Conservation (phyloP, 2,888 invertebrate genomes). For the Cyaniris semiargus region DNA sequence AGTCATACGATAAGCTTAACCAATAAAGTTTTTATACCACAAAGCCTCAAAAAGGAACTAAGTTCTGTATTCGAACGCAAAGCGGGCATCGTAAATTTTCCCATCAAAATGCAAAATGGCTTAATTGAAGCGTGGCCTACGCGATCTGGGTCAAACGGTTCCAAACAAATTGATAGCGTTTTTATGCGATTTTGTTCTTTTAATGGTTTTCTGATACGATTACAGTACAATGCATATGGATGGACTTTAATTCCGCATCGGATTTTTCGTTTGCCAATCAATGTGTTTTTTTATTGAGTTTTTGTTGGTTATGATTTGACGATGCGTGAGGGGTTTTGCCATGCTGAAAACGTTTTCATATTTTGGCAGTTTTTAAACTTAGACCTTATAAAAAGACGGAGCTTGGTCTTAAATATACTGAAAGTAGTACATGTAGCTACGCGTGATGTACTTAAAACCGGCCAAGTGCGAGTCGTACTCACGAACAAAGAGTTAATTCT, state of each 20-base stretch:
- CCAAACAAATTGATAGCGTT: slow-evolving; percentile 73
- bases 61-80: slow-evolving; percentile 62
- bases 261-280: slow-evolving; percentile 1
- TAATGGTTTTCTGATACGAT: slow-evolving; percentile 38
- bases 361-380: neutral
- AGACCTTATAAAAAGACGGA: too few species aligned
- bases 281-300: slow-evolving; percentile 16
- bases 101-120: slow-evolving; percentile 80
- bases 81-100: slow-evolving; percentile 73
- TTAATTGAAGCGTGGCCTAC: slow-evolving; percentile 77
- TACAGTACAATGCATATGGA: slow-evolving; percentile 30
- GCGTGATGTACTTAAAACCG: too few species aligned
- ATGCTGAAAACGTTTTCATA: neutral
- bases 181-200: slow-evolving; percentile 61
- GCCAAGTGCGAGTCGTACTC: too few species aligned
- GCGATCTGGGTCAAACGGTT: slow-evolving; percentile 74
- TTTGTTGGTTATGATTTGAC: neutral
- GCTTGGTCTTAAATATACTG: too few species aligned
- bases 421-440: too few species aligned
- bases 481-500: too few species aligned
- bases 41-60: slow-evolving; percentile 34
- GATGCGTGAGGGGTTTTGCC: neutral
- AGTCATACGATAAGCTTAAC: neutral
- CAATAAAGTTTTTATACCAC: slow-evolving; percentile 7
- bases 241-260: slow-evolving; percentile 14